Base-by-base conservation (phyloP, 1,140 invertebrate species). In the Formica selysi region DNA sequence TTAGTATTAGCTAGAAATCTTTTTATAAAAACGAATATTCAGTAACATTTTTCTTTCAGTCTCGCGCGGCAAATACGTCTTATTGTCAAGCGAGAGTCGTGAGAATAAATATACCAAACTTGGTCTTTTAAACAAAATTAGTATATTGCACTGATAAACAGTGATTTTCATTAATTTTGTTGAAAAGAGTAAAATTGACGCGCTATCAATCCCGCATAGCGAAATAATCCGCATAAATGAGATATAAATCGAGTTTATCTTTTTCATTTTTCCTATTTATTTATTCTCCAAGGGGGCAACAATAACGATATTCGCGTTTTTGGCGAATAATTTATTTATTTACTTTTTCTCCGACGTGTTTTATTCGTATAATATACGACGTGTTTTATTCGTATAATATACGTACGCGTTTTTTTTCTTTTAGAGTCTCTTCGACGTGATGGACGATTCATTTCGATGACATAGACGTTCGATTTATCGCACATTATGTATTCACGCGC, bases 201-300 rank as follows among this genome's bases (percentile, higher is more conserved):
- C 76, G 62, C 41, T 29, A n/a, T 67, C 61, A n/a, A 67, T 22
- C n/a, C 13, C 36, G 76, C 19, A 11, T 13, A 38, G 38, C 44
- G 64, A 51, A 51, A 51, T 16, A 51, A 51, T 16, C 5, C 41
- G 70, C 32, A 76, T 59, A 76, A 38, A 62, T 48, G 29, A 76
- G 16, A 36, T 38, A 29, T 22, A 13, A 76, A 64, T 84, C n/a
- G 22, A 51, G 16, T 32, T 65, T 36, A 19, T 79, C 16, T 68
- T 57, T 59, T 65, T 7, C 44, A 65, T 65, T 65, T 79, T 41
- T 51, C 54, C 65, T 86, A 83, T 90, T 80, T 85, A 85, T 88
- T 89, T 80, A 80, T 87, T 84, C 16, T 65, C 38, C 32, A 19
- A 51, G 22, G 57, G 36, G 36, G 65, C 26, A 78, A 64, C 61